Evolutionary conservation across 2,797 vertebrate genomes (phyloP), one percentile per base, ranked within the genome.

Genomic region (Pangasius sanitwongsei): DNA sequence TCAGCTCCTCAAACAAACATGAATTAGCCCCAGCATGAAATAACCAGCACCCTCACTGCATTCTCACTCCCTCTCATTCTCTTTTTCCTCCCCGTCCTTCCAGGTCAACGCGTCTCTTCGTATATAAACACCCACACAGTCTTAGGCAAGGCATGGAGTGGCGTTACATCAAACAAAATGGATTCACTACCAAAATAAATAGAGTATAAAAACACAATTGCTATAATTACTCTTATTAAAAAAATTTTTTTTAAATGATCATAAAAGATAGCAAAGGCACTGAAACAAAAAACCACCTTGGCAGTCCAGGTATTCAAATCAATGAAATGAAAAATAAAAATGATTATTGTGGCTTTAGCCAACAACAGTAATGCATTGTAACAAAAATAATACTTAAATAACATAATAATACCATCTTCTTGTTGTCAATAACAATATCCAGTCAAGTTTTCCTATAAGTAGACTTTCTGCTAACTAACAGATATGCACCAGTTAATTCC

Each of bases 111-210:
- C 37, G 61, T 90, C 87, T 89, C 69, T 85, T 85, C 86, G 28
- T 83, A 77, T 90, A 57, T 65, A 78, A 72, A 87, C 89, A 92
- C 92, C 89, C 88, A 91, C 92, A 91, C 86, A 90, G 91, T 92
- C 91, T 90, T 86, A 92, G 89, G 91, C 93, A 90, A 94, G 88
- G 91, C 87, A 90, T 84, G 90, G 90, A 94, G 91, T 95, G 92
- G 75, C 72, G 70, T 97, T 96, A 97, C 93, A 97, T 97, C 95
- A 97, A 96, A 96, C 97, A 95, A 97, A 98, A 99, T 98, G 98
- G 97, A 97, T 98, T 98, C 97, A 97, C 97, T 97, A 98, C 96
- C 97, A 99, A 85, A 85, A 99, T 99, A 99, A 99, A 99, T 99
- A 95, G 96, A 95, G 93, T 96, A 96, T 95, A 93, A 93, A 96